A percentile compares a stretch with the other conserved stretches of the same genome.
Evolutionary conservation across 2,888 invertebrate genomes (phyloP).

Genomic region (Stratiomys singularior): DNA sequence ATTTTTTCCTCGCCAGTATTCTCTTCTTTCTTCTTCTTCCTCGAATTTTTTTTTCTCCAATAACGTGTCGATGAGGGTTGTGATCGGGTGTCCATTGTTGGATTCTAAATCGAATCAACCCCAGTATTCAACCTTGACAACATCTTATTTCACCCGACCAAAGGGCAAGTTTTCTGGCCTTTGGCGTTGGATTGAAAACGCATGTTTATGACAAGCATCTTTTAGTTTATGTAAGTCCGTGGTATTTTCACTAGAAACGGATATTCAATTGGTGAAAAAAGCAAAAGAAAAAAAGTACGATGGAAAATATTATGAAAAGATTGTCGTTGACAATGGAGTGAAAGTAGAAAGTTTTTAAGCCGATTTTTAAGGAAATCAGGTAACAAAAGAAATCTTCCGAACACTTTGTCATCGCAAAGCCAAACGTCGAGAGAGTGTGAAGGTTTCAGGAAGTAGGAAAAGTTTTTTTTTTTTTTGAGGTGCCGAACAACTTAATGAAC

Average conservation of each 20-base stretch:
- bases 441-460: no score
- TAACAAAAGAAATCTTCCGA: slow-evolving; percentile 7
- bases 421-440: not conserved
- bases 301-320: not conserved
- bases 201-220: slow-evolving; percentile 36
- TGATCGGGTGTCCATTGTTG: slow-evolving; percentile 48
- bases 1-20: slow-evolving; percentile 33
- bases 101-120: slow-evolving; percentile 49
- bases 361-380: slow-evolving; percentile 36
- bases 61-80: not conserved
- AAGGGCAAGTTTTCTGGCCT: slow-evolving; percentile 30
- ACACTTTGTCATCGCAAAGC: not conserved
- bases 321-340: not conserved
- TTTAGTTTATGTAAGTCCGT: not conserved
- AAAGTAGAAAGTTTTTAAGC: slow-evolving; percentile 37
- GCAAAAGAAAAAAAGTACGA: no score
- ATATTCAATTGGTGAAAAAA: slow-evolving; percentile 1
- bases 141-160: slow-evolving; percentile 47
- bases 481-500: no score
- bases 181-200: slow-evolving; percentile 15
- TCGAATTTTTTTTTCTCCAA: no score
- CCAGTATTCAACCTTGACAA: slow-evolving; percentile 49
- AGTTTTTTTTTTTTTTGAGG: no score
- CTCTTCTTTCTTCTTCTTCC: no score
- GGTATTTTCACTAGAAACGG: not conserved